Evolutionary conservation across 2,113 vertebrate genomes (phyloP).

Genomic region (Nipponia nippon): DNA sequence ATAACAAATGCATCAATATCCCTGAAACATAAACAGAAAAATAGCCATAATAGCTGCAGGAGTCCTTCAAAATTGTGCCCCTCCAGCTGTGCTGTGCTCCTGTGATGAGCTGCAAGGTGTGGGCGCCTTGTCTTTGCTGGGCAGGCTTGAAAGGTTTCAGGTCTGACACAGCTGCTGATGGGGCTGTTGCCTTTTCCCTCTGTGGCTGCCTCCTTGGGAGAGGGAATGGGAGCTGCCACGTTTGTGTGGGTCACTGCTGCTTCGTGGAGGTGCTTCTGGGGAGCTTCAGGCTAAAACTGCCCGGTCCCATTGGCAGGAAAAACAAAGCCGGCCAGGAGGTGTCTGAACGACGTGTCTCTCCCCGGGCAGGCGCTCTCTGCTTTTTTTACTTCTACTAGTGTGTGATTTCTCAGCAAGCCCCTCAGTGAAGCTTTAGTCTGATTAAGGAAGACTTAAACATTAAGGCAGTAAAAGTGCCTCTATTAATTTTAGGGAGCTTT

Average conservation of each 20-base stretch:
- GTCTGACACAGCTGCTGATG: not conserved
- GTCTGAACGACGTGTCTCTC: accelerated
- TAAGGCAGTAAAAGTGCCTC: not conserved
- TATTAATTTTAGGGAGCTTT: accelerated
- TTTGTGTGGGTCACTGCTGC: accelerated
- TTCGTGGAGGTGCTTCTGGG: not conserved
- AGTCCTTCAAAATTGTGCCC: not conserved
- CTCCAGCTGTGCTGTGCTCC: not conserved
- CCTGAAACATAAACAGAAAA: not conserved
- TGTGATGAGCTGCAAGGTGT: accelerated
- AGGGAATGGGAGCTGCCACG: accelerated
- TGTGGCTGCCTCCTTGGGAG: too few species aligned
- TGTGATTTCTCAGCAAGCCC: not conserved
- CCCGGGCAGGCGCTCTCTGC: not conserved
- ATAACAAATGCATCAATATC: accelerated
- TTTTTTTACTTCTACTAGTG: accelerated
- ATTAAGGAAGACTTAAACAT: accelerated
- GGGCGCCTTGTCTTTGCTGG: not conserved
- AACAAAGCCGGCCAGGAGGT: accelerated
- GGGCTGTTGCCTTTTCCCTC: not conserved
- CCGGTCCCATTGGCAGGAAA: accelerated
- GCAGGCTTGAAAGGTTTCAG: accelerated
- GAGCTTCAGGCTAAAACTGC: accelerated
- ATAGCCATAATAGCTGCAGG: accelerated
- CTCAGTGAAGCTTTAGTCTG: not conserved